Conservation (phyloP, 2,888 invertebrate species). For the Dioctria rufipes region DNA sequence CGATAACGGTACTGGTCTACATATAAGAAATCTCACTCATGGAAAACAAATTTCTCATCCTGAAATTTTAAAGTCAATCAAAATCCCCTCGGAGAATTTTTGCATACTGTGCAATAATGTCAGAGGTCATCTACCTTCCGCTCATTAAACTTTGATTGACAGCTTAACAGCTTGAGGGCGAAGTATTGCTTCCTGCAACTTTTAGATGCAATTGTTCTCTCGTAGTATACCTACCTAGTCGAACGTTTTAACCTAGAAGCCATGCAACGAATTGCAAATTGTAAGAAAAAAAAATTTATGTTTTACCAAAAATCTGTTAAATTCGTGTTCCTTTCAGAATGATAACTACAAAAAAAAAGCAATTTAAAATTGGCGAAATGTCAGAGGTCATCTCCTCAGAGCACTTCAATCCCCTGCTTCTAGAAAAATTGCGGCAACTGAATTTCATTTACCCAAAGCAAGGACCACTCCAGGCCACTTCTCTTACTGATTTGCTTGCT, state of each 20-base stretch:
- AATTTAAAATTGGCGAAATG: slow-evolving; percentile 3
- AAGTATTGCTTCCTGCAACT: no score
- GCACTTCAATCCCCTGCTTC: slow-evolving; percentile 41
- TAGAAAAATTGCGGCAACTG: slow-evolving; percentile 29
- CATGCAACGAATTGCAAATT: not conserved
- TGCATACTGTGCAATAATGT: slow-evolving; percentile 42
- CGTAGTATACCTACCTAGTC: no score
- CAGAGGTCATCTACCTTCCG: slow-evolving; percentile 33
- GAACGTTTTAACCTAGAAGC: no score
- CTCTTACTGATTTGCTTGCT: slow-evolving; percentile 43
- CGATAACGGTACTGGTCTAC: no score
- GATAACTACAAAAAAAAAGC: not conserved
- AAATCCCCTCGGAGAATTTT: slow-evolving; percentile 11
- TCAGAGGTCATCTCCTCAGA: slow-evolving; percentile 42
- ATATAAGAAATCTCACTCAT: not conserved
- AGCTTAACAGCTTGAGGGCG: slow-evolving; percentile 20
- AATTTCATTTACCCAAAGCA: not conserved
- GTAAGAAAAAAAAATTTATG: slow-evolving; percentile 16
- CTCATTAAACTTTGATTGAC: slow-evolving; percentile 33
- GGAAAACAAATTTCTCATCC: not conserved
- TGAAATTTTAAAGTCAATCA: not conserved
- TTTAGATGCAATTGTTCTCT: no score
- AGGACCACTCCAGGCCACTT: slow-evolving; percentile 43
- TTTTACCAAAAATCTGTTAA: slow-evolving; percentile 35
- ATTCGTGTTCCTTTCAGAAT: not conserved